phyloP scores from a whole-genome alignment of 2,797 vertebrate genomes.

The Danio choprae region DNA sequence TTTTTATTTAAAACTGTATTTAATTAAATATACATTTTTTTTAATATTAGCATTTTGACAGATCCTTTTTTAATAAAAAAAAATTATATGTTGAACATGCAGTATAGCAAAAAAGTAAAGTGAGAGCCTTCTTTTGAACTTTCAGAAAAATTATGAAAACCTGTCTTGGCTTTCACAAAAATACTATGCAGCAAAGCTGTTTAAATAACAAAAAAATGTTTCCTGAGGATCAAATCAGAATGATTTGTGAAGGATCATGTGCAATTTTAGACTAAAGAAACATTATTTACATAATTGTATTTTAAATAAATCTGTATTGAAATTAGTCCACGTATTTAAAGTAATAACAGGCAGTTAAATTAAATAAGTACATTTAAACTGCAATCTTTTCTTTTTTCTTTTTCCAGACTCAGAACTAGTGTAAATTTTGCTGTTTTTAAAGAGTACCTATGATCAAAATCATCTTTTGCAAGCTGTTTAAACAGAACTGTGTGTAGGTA shows the following conservation, averaged over 20 bases:
- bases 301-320: neutral
- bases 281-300: neutral
- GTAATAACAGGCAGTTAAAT: too few species aligned
- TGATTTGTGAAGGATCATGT: neutral
- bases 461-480: too few species aligned
- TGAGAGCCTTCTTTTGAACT: neutral
- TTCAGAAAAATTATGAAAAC: neutral
- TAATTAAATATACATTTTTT: too few species aligned
- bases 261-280: neutral
- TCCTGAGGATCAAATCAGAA: neutral
- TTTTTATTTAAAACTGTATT: too few species aligned
- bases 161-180: neutral
- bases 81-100: too few species aligned
- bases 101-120: too few species aligned
- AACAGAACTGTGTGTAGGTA: too few species aligned
- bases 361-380: neutral
- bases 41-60: too few species aligned
- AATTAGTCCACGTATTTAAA: too few species aligned
- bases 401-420: neutral
- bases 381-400: too few species aligned
- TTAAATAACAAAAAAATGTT: neutral
- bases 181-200: neutral
- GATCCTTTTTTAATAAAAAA: too few species aligned
- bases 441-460: too few species aligned
- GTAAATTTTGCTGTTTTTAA: neutral